Conservation (phyloP, 1,140 invertebrate genomes). For the Drosophila subobscura region DNA sequence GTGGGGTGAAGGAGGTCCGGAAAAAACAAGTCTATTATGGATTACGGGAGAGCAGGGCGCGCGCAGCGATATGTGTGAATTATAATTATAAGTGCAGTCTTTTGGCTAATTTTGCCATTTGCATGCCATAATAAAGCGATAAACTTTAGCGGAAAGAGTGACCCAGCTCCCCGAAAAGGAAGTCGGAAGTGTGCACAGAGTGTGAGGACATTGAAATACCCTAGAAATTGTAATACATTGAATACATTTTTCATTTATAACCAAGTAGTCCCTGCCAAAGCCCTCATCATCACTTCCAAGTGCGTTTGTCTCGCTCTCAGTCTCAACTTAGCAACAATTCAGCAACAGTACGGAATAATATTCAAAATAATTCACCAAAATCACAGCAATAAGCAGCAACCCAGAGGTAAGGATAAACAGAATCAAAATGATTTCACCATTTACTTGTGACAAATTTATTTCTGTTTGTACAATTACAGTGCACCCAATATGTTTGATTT, state of each 20-base stretch:
- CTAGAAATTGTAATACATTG: too few species aligned
- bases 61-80: constrained; percentile 38
- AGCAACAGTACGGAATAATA: too few species aligned
- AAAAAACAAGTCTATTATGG: constrained; percentile 64
- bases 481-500: constrained; percentile 1
- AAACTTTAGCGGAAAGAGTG: constrained; percentile 48
- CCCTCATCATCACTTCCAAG: too few species aligned
- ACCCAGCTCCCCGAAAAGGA: constrained; percentile 13
- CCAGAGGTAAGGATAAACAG: not conserved
- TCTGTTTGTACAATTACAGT: not conserved
- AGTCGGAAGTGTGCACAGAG: constrained; percentile 15
- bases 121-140: constrained; percentile 71
- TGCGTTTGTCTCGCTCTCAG: too few species aligned
- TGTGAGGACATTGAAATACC: constrained; percentile 4
- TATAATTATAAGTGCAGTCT: constrained; percentile 63
- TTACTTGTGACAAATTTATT: not conserved
- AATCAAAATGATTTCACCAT: not conserved
- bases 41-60: not conserved
- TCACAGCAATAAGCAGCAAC: too few species aligned
- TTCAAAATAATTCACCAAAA: too few species aligned
- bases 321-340: too few species aligned
- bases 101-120: constrained; percentile 75
- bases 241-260: too few species aligned
- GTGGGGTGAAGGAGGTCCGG: not conserved
- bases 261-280: too few species aligned